These are phyloP conservation scores for Mnemiopsis leidyi DNA, from an alignment of 37 sponge, comb jelly and placozoan species.

Conservation along the genomic window DNA sequence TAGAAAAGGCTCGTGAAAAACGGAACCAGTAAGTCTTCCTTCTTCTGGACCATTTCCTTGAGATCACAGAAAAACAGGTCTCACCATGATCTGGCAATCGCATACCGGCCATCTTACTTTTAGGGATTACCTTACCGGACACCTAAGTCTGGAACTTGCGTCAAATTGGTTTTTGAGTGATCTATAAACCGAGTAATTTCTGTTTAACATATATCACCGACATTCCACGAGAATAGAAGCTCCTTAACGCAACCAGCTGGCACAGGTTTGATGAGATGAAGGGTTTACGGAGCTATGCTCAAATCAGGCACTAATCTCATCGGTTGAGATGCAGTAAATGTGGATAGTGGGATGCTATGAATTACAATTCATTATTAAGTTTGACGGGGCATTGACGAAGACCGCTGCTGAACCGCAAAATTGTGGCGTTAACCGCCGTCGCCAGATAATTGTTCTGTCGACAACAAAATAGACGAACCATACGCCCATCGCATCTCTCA, in stretches of 20 bases:
- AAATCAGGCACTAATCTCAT: background rate
- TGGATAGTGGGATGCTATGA: too few relatives aligned
- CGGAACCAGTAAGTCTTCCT: background rate
- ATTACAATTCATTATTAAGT: too few relatives aligned
- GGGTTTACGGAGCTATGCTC: background rate
- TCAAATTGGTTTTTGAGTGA: background rate
- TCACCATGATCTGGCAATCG: background rate
- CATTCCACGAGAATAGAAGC: background rate
- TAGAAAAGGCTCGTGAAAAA: background rate
- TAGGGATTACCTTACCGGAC: background rate
- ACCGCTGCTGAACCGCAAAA: too few relatives aligned
- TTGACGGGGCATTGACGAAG: too few relatives aligned
- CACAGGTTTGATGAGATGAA: too few relatives aligned
- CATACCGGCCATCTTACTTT: background rate
- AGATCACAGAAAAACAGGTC: background rate
- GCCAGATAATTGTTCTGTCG: too few relatives aligned
- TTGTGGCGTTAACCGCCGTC: too few relatives aligned
- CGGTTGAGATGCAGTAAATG: too few relatives aligned
- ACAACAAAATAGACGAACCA: too few relatives aligned
- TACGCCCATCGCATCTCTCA: too few relatives aligned
- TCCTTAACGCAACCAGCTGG: too few relatives aligned
- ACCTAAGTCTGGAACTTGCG: background rate
- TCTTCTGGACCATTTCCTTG: background rate
- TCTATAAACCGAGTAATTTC: background rate
- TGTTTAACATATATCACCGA: background rate